Evolutionary conservation across 2,797 vertebrate genomes (phyloP), one percentile per base, ranked within the genome.

Genomic region (Melanotaenia maccullochi): DNA sequence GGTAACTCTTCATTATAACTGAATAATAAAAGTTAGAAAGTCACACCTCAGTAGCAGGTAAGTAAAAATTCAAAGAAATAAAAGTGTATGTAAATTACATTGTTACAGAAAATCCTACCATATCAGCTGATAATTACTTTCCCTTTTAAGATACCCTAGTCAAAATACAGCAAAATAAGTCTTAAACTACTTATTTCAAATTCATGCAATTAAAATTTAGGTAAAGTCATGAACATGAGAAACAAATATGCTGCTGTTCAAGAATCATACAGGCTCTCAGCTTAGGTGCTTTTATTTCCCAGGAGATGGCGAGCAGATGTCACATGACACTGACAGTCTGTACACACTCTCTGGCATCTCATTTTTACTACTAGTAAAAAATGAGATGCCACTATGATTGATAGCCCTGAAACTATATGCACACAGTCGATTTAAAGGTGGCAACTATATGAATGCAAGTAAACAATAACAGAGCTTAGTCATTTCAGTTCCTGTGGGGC

Each of bases 381-480:
- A 88, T 79, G 75, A 89, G 69, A 88, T 79, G 86, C 79, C 88
- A 87, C 76, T 36, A 79, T 89, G 87, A 92, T 91, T 78, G 90
- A 90, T 90, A 87, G 84, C 89, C 71, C 68, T 47, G 73, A 85
- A 85, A 75, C 75, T 62, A 49, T 51, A 71, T 68, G 73, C 72
- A 85, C 77, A 79, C 57, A 61, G 75, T 64, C 22, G n/a, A 73
- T 64, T 76, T 16, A 59, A 77, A 65, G 76, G 70, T 73, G 73
- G 68, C 56, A 65, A 85, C 67, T 81, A 83, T 71, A 70, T 54
- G 67, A 77, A 70, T 7, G 71, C 66, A 52, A 71, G 68, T 40
- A 32, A 82, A 81, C 78, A 68, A 65, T 74, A 78, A 81, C 72
- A 30, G 68, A 79, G 71, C 84, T 85, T 52, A 44, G 70, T 68